These are phyloP conservation scores for Nymphalis c-album DNA, from an alignment of 2,888 invertebrate genomes.

Conservation along the genomic window DNA sequence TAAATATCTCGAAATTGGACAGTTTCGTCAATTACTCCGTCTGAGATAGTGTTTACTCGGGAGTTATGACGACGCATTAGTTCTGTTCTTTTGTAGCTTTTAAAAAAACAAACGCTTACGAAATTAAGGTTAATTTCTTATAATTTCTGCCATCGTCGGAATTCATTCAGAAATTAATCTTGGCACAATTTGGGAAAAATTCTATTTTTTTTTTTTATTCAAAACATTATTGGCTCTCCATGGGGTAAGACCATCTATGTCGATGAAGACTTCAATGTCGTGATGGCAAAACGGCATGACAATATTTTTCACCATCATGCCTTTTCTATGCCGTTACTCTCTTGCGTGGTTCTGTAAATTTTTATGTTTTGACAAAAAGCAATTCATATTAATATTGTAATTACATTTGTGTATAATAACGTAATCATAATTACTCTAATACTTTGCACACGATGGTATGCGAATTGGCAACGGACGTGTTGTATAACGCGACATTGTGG, in stretches of 20 bases:
- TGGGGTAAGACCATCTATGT: too few relatives aligned
- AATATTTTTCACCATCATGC: too few relatives aligned
- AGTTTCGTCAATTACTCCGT: slow-evolving; percentile 28
- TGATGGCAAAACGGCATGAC: too few relatives aligned
- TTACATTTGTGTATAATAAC: background rate
- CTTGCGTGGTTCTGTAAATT: too few relatives aligned
- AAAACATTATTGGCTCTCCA: too few relatives aligned
- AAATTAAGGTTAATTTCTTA: slow-evolving; percentile 23
- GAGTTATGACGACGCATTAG: slow-evolving; percentile 23
- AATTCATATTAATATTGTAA: slow-evolving; percentile 3
- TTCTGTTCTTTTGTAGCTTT: slow-evolving; percentile 11
- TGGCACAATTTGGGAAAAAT: background rate
- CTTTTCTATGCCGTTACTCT: too few relatives aligned
- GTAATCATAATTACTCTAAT: slow-evolving; percentile 7
- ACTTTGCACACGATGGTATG: slow-evolving; percentile 8
- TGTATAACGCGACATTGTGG: background rate
- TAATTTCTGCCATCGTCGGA: slow-evolving; percentile 2
- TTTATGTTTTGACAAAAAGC: background rate
- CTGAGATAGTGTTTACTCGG: slow-evolving; percentile 11
- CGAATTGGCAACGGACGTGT: slow-evolving; percentile 16
- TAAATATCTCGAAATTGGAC: slow-evolving; percentile 30
- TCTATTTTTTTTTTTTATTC: background rate
- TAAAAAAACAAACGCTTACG: slow-evolving; percentile 19
- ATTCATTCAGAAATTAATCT: background rate
- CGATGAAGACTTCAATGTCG: too few relatives aligned